Conservation (phyloP, 2,113 vertebrate genomes). For the Oxygymnocypris stewartii region DNA sequence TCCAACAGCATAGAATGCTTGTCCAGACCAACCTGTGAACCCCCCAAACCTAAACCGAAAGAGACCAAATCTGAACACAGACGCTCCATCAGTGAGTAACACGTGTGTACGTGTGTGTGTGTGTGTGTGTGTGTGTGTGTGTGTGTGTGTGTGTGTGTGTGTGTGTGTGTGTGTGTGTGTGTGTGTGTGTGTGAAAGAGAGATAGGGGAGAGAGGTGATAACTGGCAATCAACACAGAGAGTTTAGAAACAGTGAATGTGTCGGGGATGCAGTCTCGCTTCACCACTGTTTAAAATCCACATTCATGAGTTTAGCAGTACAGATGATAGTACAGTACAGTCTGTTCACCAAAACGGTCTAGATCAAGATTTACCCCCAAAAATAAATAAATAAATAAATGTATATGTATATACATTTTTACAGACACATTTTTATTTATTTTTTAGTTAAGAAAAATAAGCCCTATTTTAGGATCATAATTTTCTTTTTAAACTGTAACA, state of each 20-base stretch:
- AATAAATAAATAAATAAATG: not conserved
- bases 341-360: constrained; percentile 7
- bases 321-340: constrained; percentile 10
- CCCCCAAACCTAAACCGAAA: constrained; percentile 66
- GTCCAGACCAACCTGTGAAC: constrained; percentile 71
- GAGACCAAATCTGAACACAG: constrained; percentile 83
- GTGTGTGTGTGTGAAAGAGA: not conserved
- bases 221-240: constrained; percentile 19
- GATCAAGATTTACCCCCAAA: not conserved
- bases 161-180: not conserved
- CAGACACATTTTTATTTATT: not conserved
- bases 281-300: constrained; percentile 35
- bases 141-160: not conserved
- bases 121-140: not conserved
- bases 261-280: not conserved
- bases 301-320: constrained; percentile 32
- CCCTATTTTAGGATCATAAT: not conserved
- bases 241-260: constrained; percentile 30
- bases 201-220: constrained; percentile 4
- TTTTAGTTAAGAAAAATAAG: not conserved
- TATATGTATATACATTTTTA: too few species aligned
- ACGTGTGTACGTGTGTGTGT: not conserved
- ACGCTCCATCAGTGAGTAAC: constrained; percentile 84
- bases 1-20: constrained; percentile 81
- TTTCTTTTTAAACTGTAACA: not conserved